Percentiles rank a stretch among this genome's conserved stretches.
Evolutionary conservation across 1,140 invertebrate genomes (phyloP).

Genomic region (Ceratoteleas bidentatus): DNA sequence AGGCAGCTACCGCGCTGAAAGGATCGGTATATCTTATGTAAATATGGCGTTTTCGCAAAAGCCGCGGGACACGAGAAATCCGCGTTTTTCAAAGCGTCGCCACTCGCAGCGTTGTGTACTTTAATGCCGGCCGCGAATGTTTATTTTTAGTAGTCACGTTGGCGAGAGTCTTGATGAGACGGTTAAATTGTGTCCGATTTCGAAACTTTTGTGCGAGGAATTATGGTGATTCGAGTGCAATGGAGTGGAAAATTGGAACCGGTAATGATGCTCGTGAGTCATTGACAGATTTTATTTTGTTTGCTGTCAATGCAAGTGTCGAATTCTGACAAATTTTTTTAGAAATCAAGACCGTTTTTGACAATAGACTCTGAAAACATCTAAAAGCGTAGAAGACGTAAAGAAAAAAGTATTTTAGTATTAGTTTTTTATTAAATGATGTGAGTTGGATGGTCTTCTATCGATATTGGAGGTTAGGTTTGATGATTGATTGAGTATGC

Average conservation of each 20-base stretch:
- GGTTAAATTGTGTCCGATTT: conserved; percentile 46
- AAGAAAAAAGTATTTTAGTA: too few relatives aligned
- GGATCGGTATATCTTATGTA: conserved; percentile 31
- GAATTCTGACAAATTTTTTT: too few relatives aligned
- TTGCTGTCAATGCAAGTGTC: too few relatives aligned
- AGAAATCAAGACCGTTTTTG: too few relatives aligned
- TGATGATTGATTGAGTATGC: too few relatives aligned
- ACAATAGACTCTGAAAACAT: too few relatives aligned
- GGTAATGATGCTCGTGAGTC: conserved; percentile 22
- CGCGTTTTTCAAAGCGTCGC: conserved; percentile 8
- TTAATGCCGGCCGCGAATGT: conserved; percentile 9
- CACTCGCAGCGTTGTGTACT: conserved; percentile 10
- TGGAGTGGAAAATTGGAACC: conserved; percentile 26
- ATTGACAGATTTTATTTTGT: neutral
- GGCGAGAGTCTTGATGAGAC: conserved; percentile 19
- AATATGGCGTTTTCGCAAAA: conserved; percentile 38
- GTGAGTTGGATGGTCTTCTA: too few relatives aligned
- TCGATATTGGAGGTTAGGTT: too few relatives aligned
- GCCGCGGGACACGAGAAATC: conserved; percentile 26
- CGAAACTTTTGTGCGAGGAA: conserved; percentile 31
- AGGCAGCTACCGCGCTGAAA: conserved; percentile 36
- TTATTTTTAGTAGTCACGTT: conserved; percentile 31
- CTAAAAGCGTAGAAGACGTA: too few relatives aligned
- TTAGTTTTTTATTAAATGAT: too few relatives aligned
- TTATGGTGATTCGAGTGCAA: conserved; percentile 45